Evolutionary conservation across 2,113 vertebrate species (phyloP), one percentile per base, ranked within the genome.

Genomic region (Brachirus orientalis): DNA sequence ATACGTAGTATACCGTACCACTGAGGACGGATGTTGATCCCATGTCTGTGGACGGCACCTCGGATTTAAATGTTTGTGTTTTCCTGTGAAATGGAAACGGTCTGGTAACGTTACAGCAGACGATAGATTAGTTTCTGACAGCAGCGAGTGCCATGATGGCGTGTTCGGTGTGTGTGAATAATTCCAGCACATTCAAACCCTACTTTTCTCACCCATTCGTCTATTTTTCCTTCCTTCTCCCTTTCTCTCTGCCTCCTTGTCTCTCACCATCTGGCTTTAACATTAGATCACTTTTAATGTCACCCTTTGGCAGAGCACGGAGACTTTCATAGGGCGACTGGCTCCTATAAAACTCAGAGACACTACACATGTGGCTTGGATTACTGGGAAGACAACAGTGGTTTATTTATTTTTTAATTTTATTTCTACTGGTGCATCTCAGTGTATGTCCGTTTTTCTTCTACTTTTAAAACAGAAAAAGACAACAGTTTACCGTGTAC

Each of bases 231-330:
- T 6, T 10, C n/a, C 50, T 56, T 73, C 19, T 54, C 38, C 71
- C 11, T 53, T 44, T n/a, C n/a, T n/a, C n/a, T n/a, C n/a, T n/a
- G n/a, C 36, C 61, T 67, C 20, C 20, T 57, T 77, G 41, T 74
- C 46, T 81, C 63, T 57, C 63, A 55, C 80, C 84, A 86, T 91
- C 88, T 92, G 90, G 80, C 78, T 87, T 88, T 77, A 70, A 62
- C 77, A 88, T 93, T 87, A 92, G 77, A 79, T 69, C 58, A 68
- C 58, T 86, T 90, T 81, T 90, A 89, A 82, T 88, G 88, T 91
- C 78, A 87, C 84, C 77, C 80, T 83, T 84, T 91, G 90, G 89
- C 89, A 83, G 80, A 63, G 57, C 47, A 40, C 69, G 33, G 50
- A 77, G 75, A 64, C 81, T 83, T 90, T 92, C 84, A 90, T 83